A percentile compares a stretch with the other conserved stretches of the same genome.
These are phyloP conservation scores for Bubalus kerabau DNA, from an alignment of 2,113 vertebrate species.

Conservation along the genomic window DNA sequence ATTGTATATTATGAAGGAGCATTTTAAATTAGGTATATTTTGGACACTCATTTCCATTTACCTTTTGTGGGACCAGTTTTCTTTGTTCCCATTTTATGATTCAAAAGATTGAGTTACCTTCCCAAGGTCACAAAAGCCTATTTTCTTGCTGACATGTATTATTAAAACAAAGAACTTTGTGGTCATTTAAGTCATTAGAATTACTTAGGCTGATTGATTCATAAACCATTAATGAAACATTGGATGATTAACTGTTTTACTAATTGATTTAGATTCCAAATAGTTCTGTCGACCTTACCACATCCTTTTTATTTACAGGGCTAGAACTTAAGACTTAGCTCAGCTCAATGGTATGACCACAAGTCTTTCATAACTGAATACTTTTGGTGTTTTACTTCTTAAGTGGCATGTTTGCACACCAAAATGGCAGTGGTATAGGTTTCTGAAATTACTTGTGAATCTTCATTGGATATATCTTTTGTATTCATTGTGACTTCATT, in stretches of 20 bases:
- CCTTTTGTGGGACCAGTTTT: neutral
- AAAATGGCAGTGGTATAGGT: neutral
- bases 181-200: neutral
- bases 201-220: neutral
- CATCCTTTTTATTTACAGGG: neutral
- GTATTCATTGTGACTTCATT: neutral
- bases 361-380: neutral
- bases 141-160: neutral
- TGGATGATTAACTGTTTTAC: neutral
- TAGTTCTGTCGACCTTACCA: neutral
- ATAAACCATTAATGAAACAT: neutral
- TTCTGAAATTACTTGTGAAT: slow-evolving; percentile 10
- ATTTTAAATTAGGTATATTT: neutral
- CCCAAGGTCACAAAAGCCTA: neutral
- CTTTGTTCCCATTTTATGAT: neutral
- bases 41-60: neutral
- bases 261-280: neutral
- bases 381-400: neutral
- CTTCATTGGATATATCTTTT: neutral
- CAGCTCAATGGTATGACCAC: neutral
- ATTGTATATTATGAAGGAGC: neutral
- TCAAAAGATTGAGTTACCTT: neutral
- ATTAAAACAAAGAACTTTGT: neutral
- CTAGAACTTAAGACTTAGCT: neutral
- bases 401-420: neutral